Conservation (phyloP, 2,888 invertebrate genomes). For the Cenopis cana region DNA sequence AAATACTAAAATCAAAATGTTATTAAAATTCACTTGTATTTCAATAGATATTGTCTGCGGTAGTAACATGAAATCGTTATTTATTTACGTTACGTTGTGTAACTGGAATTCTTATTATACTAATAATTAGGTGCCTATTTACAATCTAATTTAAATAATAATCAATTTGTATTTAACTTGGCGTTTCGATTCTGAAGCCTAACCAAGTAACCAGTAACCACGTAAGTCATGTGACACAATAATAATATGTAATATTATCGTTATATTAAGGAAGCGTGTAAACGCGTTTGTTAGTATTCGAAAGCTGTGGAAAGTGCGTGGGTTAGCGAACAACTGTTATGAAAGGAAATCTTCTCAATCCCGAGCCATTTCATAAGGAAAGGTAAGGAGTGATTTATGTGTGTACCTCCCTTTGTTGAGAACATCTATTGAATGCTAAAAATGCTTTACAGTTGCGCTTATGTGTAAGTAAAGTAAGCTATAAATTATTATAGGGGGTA, state of each 20-base stretch:
- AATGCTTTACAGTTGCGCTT: constrained; percentile 45
- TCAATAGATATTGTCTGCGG: neutral
- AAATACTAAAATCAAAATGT: neutral
- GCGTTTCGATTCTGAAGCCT: too few relatives aligned
- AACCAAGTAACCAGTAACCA: too few relatives aligned
- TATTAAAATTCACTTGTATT: neutral
- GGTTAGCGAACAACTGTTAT: constrained; percentile 66
- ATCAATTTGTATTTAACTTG: too few relatives aligned
- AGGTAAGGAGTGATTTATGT: constrained; percentile 72
- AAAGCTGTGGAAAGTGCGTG: constrained; percentile 64
- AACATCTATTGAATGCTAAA: constrained; percentile 61
- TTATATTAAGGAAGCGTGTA: constrained; percentile 37
- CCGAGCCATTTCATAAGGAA: constrained; percentile 65
- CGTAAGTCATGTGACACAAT: too few relatives aligned
- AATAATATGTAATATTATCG: too few relatives aligned
- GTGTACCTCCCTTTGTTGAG: constrained; percentile 67
- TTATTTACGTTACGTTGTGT: neutral
- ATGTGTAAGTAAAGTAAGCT: constrained; percentile 38
- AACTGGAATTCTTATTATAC: constrained; percentile 19
- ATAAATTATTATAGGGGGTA: constrained; percentile 40
- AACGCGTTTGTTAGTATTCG: constrained; percentile 59
- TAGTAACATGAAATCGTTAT: too few relatives aligned
- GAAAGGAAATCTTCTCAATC: constrained; percentile 71
- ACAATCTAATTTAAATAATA: too few relatives aligned
- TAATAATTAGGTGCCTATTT: neutral